Conservation (phyloP, 2,113 vertebrate species). For the Panthera uncia region DNA sequence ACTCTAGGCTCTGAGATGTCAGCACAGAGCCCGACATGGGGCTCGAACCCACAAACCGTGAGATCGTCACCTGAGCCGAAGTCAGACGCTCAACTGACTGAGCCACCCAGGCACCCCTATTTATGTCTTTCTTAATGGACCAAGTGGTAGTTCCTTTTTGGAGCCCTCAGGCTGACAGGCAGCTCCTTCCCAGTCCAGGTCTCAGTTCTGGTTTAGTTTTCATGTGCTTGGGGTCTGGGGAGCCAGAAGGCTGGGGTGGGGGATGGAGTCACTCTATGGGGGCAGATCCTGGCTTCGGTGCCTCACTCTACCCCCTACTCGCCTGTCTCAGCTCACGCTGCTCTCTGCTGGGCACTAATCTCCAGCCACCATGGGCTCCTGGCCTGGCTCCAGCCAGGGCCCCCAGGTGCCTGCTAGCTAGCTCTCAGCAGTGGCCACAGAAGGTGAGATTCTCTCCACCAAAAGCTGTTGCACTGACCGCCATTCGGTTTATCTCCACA, state of each 20-base stretch:
- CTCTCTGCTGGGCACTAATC: not conserved
- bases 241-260: not conserved
- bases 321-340: not conserved
- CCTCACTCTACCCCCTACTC: not conserved
- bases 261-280: not conserved
- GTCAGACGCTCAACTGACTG: too few relatives aligned
- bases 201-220: not conserved
- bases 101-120: not conserved
- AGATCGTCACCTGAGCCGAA: too few relatives aligned
- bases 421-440: not conserved
- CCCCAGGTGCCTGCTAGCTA: not conserved
- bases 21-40: too few relatives aligned
- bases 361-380: accelerated
- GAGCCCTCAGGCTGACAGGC: not conserved
- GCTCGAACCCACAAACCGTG: too few relatives aligned
- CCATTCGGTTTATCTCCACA: not conserved
- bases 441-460: not conserved
- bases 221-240: not conserved
- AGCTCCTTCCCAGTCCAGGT: not conserved
- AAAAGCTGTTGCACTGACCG: not conserved
- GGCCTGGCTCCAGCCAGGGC: not conserved
- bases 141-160: not conserved
- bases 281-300: not conserved
- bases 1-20: too few relatives aligned
- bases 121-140: conserved; percentile 57